These are phyloP conservation scores for Dermatemys mawii DNA, from an alignment of 2,113 vertebrate species.

Conservation along the genomic window DNA sequence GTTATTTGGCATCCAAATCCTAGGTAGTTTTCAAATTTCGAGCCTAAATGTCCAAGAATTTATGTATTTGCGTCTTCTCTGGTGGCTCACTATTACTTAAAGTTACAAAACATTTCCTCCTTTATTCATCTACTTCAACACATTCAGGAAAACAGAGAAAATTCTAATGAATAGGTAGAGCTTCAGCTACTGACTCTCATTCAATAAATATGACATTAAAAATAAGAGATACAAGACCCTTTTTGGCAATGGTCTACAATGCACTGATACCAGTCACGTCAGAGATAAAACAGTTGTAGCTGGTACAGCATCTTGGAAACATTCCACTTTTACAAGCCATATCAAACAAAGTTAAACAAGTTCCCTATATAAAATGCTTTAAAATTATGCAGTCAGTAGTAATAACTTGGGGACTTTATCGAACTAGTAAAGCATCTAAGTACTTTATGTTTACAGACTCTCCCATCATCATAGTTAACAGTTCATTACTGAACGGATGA, in stretches of 20 bases:
- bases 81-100: conserved; percentile 35
- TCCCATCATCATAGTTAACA: neutral
- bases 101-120: neutral
- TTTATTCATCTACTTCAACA: conserved; percentile 36
- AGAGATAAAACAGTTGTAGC: neutral
- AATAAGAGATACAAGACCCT: neutral
- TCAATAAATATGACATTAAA: neutral
- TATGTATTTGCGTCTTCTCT: conserved; percentile 1
- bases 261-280: neutral
- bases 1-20: neutral
- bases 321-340: neutral
- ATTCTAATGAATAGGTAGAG: conserved; percentile 36
- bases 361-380: neutral
- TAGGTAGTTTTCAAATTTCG: conserved; percentile 48
- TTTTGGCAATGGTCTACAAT: neutral
- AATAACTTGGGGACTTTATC: neutral
- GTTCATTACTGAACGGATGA: conserved; percentile 57
- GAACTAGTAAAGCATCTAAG: neutral
- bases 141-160: conserved; percentile 50
- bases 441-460: neutral
- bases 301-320: neutral
- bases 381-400: neutral
- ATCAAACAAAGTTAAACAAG: neutral
- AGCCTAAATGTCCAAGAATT: conserved; percentile 29
- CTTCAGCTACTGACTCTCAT: neutral